phyloP scores from a whole-genome alignment of 2,888 invertebrate species.

The Aspidiotus destructor region DNA sequence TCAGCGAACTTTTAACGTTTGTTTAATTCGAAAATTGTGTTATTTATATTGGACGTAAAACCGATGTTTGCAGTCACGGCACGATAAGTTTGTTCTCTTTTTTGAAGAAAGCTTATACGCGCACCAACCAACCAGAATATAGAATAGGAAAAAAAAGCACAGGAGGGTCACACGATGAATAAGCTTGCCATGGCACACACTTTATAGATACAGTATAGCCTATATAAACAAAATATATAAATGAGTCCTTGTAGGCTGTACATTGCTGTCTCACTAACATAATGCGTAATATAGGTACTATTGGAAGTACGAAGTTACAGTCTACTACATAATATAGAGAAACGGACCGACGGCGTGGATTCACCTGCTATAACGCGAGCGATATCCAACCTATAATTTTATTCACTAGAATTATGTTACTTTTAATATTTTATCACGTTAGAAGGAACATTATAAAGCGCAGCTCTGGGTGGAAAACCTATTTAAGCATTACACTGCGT shows the following conservation, averaged over 20 bases:
- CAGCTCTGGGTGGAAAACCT: conserved; percentile 23
- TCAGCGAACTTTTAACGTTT: conserved; percentile 27
- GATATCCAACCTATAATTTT: conserved; percentile 25
- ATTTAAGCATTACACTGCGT: conserved; percentile 28
- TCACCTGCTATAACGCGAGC: conserved; percentile 21
- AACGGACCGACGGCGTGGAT: conserved; percentile 14
- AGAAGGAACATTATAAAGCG: conserved; percentile 24
- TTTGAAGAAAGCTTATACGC: no score
- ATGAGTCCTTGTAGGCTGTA: no score
- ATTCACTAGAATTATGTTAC: conserved; percentile 28
- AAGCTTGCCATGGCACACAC: no score
- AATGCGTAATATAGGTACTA: no score
- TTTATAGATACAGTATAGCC: no score
- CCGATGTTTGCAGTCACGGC: conserved; percentile 13
- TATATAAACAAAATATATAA: no score
- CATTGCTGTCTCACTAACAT: no score
- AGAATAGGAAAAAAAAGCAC: no score
- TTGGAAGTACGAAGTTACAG: conserved; percentile 3
- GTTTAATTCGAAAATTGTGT: conserved; percentile 30
- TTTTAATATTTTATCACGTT: conserved; percentile 28
- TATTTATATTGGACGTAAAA: conserved; percentile 20
- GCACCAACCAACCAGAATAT: no score
- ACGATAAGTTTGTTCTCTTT: conserved; percentile 25
- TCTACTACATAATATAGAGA: conserved; percentile 5
- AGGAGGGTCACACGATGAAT: no score